These are phyloP conservation scores for Hestina assimilis DNA, from an alignment of 1,140 invertebrate genomes.

Conservation along the genomic window DNA sequence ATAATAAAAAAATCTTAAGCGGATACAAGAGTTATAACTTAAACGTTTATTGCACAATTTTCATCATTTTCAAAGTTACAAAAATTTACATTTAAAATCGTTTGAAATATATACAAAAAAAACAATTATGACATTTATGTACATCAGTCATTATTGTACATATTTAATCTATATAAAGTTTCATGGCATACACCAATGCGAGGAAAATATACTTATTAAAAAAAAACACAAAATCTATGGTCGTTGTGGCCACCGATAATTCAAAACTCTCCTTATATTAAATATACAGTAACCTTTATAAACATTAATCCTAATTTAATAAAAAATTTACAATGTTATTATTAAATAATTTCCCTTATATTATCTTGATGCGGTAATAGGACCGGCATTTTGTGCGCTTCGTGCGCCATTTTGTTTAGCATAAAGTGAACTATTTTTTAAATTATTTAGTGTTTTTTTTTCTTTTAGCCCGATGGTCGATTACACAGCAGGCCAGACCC, in stretches of 20 bases:
- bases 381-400: conserved; percentile 9
- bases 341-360: conserved; percentile 66
- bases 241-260: conserved; percentile 26
- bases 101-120: conserved; percentile 25
- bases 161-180: conserved; percentile 10
- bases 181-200: conserved; percentile 27
- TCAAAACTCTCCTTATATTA: conserved; percentile 19
- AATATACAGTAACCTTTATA: conserved; percentile 30
- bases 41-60: conserved; percentile 31
- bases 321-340: conserved; percentile 68
- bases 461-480: conserved; percentile 47
- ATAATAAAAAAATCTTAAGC: conserved; percentile 10
- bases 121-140: conserved; percentile 21
- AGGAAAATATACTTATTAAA: background rate
- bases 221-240: conserved; percentile 15
- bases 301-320: conserved; percentile 42
- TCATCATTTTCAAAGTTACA: conserved; percentile 14
- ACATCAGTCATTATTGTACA: conserved; percentile 27
- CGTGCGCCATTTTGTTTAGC: conserved; percentile 8
- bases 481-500: conserved; percentile 75
- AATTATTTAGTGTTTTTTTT: conserved; percentile 24
- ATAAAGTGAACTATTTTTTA: conserved; percentile 30
- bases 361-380: conserved; percentile 61
- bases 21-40: conserved; percentile 3
- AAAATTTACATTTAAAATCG: conserved; percentile 24